Conservation (phyloP, 2,113 vertebrate genomes). For the Mustelus asterias region DNA sequence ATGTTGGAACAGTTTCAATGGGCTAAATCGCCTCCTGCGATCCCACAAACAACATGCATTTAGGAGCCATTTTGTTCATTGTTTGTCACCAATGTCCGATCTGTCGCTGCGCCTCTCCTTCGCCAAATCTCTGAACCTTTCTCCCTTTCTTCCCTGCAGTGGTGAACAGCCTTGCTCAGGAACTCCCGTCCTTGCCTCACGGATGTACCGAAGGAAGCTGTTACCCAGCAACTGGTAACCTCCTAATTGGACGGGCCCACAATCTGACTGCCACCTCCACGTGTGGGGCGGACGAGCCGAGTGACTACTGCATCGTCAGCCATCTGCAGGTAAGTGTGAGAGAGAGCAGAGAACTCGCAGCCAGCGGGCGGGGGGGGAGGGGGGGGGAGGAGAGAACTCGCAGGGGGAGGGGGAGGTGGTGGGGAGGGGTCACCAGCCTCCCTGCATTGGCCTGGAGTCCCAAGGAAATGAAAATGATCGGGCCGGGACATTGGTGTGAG, state of each 20-base stretch:
- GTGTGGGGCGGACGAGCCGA: constrained; percentile 56
- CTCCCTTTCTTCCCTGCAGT: background rate
- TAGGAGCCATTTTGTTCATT: background rate
- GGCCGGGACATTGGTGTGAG: background rate
- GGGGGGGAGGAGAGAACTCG: too few species aligned
- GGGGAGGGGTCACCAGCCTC: too few species aligned
- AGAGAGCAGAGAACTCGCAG: fast-evolving
- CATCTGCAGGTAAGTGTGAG: constrained; percentile 63
- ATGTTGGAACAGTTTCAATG: background rate
- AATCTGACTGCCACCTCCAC: constrained; percentile 66
- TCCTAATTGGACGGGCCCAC: constrained; percentile 60
- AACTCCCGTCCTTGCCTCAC: constrained; percentile 56
- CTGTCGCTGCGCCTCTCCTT: background rate
- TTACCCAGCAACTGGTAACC: constrained; percentile 74
- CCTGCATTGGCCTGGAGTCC: too few species aligned
- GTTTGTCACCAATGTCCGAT: background rate
- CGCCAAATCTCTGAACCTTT: constrained; percentile 31
- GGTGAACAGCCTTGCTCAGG: constrained; percentile 45
- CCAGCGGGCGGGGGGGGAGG: background rate
- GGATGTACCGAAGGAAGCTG: constrained; percentile 64
- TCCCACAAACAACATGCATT: background rate
- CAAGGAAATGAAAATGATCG: too few species aligned
- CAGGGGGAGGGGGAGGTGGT: too few species aligned
- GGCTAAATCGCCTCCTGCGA: background rate
- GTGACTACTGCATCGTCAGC: constrained; percentile 75